phyloP scores from a whole-genome alignment of 2,797 vertebrate species.

The Carcharodon carcharias region DNA sequence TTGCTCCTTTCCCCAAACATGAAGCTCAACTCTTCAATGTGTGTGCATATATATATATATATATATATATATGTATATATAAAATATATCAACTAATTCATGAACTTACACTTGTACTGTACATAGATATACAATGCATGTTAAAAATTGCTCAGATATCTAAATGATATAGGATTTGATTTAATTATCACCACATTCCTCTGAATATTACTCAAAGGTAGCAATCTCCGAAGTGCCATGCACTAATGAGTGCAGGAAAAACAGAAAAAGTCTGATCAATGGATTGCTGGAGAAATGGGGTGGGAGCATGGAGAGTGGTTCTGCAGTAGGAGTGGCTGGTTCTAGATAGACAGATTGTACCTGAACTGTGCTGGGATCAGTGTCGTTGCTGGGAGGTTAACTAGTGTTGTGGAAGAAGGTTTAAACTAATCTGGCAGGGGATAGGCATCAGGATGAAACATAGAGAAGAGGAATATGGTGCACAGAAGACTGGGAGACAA shows the following conservation, averaged over 20 bases:
- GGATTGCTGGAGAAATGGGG: not conserved
- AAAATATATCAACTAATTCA: not conserved
- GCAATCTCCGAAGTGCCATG: not conserved
- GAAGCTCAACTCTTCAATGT: not conserved
- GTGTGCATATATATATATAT: not conserved
- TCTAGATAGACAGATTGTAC: not conserved
- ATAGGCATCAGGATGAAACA: no score
- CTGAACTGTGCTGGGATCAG: no score
- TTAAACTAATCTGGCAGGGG: no score
- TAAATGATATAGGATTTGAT: not conserved
- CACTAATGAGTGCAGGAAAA: not conserved
- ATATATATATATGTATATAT: not conserved
- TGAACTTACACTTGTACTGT: not conserved
- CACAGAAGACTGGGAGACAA: no score
- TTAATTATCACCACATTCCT: not conserved
- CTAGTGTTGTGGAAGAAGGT: no score
- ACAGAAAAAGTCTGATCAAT: not conserved
- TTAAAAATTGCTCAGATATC: not conserved
- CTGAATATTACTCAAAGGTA: not conserved
- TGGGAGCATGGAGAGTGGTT: not conserved
- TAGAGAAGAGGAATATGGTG: no score
- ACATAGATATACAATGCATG: not conserved
- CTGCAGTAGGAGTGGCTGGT: not conserved
- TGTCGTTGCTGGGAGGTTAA: no score
- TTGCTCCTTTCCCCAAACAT: not conserved